Percentiles rank a stretch among this genome's conserved stretches.
These are phyloP conservation scores for Microcebus jonahi DNA, from an alignment of 2,113 vertebrate genomes.

Conservation along the genomic window DNA sequence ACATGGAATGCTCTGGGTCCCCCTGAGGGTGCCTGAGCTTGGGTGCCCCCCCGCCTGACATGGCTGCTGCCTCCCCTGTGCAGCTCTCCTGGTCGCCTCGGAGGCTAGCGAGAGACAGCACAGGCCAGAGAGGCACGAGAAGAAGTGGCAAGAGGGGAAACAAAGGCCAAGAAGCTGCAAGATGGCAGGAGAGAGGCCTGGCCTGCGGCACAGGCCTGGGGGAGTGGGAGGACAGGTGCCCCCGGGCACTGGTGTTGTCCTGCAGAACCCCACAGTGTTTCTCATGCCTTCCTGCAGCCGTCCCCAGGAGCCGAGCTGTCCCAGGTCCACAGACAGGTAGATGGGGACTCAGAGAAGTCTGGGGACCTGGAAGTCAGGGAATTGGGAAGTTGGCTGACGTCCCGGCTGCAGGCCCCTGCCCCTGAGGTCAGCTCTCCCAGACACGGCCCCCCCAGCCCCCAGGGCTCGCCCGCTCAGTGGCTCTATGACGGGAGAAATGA, in stretches of 20 bases:
- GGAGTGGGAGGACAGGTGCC: rapidly evolving
- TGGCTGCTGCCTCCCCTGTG: rapidly evolving
- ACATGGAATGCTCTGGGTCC: rapidly evolving
- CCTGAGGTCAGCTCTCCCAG: neutral
- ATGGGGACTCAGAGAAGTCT: neutral
- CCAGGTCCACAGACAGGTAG: neutral
- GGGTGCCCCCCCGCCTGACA: neutral
- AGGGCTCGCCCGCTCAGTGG: neutral
- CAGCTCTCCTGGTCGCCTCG: neutral
- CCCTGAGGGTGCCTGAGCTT: neutral
- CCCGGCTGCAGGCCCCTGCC: neutral
- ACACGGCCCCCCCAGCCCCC: neutral
- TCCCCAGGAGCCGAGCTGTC: neutral
- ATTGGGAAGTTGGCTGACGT: neutral
- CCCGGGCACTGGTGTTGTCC: rapidly evolving
- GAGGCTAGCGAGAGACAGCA: neutral
- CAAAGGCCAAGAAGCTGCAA: neutral
- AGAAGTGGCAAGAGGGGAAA: rapidly evolving
- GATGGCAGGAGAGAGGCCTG: neutral
- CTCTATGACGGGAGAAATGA: neutral
- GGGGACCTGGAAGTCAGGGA: neutral
- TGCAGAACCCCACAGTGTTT: neutral
- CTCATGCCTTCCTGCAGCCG: neutral
- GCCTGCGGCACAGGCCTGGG: rapidly evolving
- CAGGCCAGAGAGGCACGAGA: rapidly evolving